Conservation (phyloP, 2,888 invertebrate genomes). For the Sicus ferrugineus region DNA sequence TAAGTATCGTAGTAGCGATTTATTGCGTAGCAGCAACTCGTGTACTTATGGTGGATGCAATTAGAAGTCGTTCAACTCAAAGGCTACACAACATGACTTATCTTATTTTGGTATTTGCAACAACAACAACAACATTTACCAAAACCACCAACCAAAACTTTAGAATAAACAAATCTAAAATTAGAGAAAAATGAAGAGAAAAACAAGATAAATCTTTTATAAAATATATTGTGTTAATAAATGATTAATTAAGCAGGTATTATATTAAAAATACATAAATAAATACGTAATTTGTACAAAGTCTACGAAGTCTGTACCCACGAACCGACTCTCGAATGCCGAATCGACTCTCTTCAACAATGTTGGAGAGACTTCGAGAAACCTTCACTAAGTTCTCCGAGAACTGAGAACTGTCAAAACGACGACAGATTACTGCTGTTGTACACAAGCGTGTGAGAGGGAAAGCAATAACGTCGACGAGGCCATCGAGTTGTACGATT, state of each 20-base stretch:
- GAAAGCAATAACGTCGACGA: no score
- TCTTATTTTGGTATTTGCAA: constrained; percentile 35
- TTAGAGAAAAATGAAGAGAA: constrained; percentile 57
- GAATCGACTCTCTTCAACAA: no score
- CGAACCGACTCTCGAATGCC: no score
- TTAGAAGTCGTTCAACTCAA: constrained; percentile 27
- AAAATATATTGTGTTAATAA: constrained; percentile 27
- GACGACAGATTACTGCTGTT: no score
- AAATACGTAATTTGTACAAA: background rate
- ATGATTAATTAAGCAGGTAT: background rate
- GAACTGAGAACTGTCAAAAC: no score
- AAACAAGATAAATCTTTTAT: constrained; percentile 44
- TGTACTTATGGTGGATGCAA: constrained; percentile 24
- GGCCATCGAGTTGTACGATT: no score
- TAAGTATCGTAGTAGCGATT: constrained; percentile 27
- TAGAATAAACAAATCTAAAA: constrained; percentile 57
- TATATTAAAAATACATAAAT: background rate
- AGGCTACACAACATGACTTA: constrained; percentile 26
- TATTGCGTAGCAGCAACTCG: constrained; percentile 24
- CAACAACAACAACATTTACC: constrained; percentile 52
- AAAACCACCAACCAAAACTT: constrained; percentile 61
- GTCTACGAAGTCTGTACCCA: no score
- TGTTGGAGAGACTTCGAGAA: no score
- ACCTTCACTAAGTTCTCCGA: no score
- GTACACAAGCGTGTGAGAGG: no score